Evolutionary conservation across 2,113 vertebrate species (phyloP), one percentile per base, ranked within the genome.

Genomic region (Melanerpes formicivorus): DNA sequence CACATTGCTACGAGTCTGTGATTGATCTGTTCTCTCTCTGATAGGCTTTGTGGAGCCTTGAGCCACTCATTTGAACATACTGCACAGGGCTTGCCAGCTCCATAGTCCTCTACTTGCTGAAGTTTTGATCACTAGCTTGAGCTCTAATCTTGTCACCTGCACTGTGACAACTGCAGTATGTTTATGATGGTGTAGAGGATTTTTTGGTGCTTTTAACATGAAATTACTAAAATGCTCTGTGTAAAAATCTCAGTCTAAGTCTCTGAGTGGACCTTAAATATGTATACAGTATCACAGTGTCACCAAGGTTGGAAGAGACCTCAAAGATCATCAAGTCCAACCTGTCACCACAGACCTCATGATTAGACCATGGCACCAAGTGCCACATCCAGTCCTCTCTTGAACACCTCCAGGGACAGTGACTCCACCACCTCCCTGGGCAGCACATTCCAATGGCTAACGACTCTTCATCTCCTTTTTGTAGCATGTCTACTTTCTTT

Each of bases 51-150:
- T 40, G 76, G 32, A 77, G 72, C 26, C 5, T 25, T 37, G 50
- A 64, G 66, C 42, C 29, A 4, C 42, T n/a, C 4, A 0, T 14
- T 40, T 59, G 60, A 42, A 18, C 14, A 1, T 15, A 6, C 14
- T n/a, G 32, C 3, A 0, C 0, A 8, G 14, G 18, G 34, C 4
- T 1, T 14, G 25, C 22, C 2, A 1, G 1, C 27, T 65, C 29
- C 1, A 0, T 4, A 34, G 60, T n/a, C 21, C 18, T 58, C 6
- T 16, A 1, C 23, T 58, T 62, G 14, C 29, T 3, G 0, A 52
- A 70, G 48, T 59, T 89, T 64, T 46, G 37, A 34, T 62, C 15
- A 6, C 9, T 58, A 58, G 26, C 66, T 88, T 56, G 44, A 46
- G 34, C 19, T 90, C 11, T 55, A 54, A 18, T 63, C 14, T 30